Base-by-base conservation (phyloP, 2,888 invertebrate genomes). In the Melieria omissa region DNA sequence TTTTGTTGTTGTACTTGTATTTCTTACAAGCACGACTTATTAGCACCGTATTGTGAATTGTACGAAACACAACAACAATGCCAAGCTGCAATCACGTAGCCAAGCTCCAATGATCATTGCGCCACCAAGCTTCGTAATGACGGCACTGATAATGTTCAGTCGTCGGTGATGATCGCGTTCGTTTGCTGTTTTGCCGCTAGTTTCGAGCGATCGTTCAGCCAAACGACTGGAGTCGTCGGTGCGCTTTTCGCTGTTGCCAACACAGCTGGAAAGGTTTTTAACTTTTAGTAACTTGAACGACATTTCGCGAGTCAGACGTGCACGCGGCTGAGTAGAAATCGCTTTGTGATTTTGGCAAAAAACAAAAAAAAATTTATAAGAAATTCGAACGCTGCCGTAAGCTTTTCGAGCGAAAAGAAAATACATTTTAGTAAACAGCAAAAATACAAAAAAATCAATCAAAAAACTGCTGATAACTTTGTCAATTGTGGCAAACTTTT, bases 271-370 rank as follows among this genome's bases (percentile, higher is more conserved):
- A 71, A 61, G 62, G 69, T 63, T 68, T 70, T 74, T 52, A 69
- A 62, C 66, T 75, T 81, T 83, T 79, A 84, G 84, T 84, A 79
- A 82, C 82, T 83, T 78, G 76, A 81, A 81, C 83, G 83, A 84
- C 78, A 80, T 84, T 81, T 80, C 78, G 80, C 81, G 81, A 81
- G 76, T 76, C 82, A 78, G 81, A 82, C 81, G 84, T 80, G 78
- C 76, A 69, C 72, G 73, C 74, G 74, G 78, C 77, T 76, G 58
- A 68, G 66, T 45, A 42, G 58, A 49, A 42, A 68, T 58, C 45
- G 44, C 44, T 55, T 46, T 52, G 55, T 3, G 67, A 70, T 63
- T 64, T 44, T 72, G 6, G 52, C 65, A 54, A 47, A 65, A 66
- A 64, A 63, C 63, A 65, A 14, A 14, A 29, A 29, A 65, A 42